phyloP scores from a whole-genome alignment of 2,888 invertebrate genomes.

The Phasia obesa region DNA sequence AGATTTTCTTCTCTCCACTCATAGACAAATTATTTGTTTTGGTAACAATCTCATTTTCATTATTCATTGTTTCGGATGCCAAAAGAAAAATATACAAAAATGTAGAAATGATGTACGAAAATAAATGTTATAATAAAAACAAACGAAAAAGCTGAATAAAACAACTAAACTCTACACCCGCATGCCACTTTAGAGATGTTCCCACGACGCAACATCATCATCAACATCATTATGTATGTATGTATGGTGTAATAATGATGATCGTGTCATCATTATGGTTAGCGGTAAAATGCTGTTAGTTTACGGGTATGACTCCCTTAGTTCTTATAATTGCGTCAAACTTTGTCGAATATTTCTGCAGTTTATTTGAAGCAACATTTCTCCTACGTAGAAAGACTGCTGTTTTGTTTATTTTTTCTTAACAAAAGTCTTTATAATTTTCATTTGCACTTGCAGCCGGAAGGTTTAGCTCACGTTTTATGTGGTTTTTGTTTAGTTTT shows the following conservation, averaged over 20 bases:
- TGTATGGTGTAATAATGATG: slow-evolving; percentile 10
- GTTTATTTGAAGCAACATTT: neutral
- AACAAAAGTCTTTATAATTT: neutral
- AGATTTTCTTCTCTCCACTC: neutral
- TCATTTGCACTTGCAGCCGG: slow-evolving; percentile 44
- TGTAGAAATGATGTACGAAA: slow-evolving; percentile 6
- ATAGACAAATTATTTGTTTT: slow-evolving; percentile 30
- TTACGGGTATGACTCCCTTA: slow-evolving; percentile 46
- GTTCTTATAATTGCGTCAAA: slow-evolving; percentile 37
- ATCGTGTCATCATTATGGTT: slow-evolving; percentile 18
- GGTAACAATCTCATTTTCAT: slow-evolving; percentile 46
- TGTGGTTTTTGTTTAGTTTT: slow-evolving; percentile 11
- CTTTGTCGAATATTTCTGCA: neutral
- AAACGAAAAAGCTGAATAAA: slow-evolving; percentile 58
- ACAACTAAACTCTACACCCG: slow-evolving; percentile 77
- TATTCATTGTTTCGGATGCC: slow-evolving; percentile 56
- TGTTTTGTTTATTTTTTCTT: neutral
- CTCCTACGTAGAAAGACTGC: no score
- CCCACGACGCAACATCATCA: slow-evolving; percentile 75
- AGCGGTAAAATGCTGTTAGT: slow-evolving; percentile 20
- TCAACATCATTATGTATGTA: slow-evolving; percentile 33
- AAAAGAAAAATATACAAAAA: slow-evolving; percentile 6
- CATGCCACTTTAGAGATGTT: slow-evolving; percentile 79
- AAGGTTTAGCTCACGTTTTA: slow-evolving; percentile 66
- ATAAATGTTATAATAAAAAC: slow-evolving; percentile 50